A percentile compares a stretch with the other conserved stretches of the same genome.
phyloP scores from a whole-genome alignment of 2,797 vertebrate genomes.

The Odontamblyopus rebecca region DNA sequence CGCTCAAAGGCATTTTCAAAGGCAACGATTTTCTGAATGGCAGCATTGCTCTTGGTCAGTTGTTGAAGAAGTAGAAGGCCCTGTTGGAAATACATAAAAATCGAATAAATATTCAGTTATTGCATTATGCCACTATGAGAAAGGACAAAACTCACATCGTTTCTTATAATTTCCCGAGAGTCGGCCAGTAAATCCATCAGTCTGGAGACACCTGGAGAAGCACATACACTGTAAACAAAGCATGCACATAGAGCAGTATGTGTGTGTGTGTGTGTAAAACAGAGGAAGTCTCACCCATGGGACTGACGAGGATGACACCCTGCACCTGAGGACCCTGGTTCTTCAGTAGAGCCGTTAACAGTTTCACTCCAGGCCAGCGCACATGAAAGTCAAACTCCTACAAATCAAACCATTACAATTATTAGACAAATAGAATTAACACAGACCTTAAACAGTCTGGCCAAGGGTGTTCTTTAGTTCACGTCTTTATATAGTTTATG shows the following conservation, averaged over 20 bases:
- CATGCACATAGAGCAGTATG: not conserved
- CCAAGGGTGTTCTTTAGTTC: not conserved
- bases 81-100: slow-evolving; percentile 61
- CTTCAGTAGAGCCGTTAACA: slow-evolving; percentile 92
- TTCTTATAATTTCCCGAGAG: slow-evolving; percentile 96
- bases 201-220: slow-evolving; percentile 88
- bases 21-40: slow-evolving; percentile 99
- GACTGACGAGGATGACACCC: slow-evolving; percentile 93
- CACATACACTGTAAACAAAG: not conserved
- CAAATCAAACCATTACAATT: slow-evolving; percentile 14
- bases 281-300: slow-evolving; percentile 86
- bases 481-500: too few relatives aligned
- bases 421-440: not conserved
- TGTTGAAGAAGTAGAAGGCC: slow-evolving; percentile 94
- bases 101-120: not conserved
- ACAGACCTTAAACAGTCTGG: too few relatives aligned
- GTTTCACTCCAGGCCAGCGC: slow-evolving; percentile 94
- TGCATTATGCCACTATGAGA: not conserved
- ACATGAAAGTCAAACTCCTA: slow-evolving; percentile 99
- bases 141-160: slow-evolving; percentile 85
- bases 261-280: not conserved
- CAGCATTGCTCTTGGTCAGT: slow-evolving; percentile 93
- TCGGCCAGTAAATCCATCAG: slow-evolving; percentile 96
- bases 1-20: slow-evolving; percentile 98
- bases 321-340: slow-evolving; percentile 90